Evolutionary conservation across 2,113 vertebrate genomes (phyloP), one percentile per base, ranked within the genome.

Genomic region (Gambusia affinis): DNA sequence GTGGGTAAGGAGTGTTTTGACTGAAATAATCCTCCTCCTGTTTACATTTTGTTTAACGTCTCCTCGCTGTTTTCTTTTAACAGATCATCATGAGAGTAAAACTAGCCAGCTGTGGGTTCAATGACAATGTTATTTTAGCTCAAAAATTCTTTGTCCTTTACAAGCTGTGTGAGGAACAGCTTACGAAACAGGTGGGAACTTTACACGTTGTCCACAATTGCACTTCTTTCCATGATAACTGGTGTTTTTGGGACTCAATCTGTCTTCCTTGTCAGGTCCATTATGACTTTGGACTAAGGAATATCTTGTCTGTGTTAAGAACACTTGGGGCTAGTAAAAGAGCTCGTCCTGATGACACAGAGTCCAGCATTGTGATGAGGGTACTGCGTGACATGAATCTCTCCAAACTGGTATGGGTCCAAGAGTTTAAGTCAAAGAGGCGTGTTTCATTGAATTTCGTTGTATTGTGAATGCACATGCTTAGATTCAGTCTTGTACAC

Each of bases 21-120:
- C 19, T 44, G 24, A 39, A n/a, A 64, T 67, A n/a, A 60, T 62
- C 84, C 64, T 93, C 91, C 80, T 27, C 33, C 33, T 61, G 24
- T 27, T 76, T 2, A 24, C 60, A 6, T 61, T 4, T 24, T 61
- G 31, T 19, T 1, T 33, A 19, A 54, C 22, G n/a, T 3, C 19
- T 66, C 10, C 60, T 15, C 79, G 19, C 44, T 47, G 44, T 1
- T 75, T 84, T 30, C 47, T n/a, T 73, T 75, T 64, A 64, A 44
- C 93, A 96, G 95, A 97, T 97, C 84, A 97, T 97, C 89, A 97
- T 97, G 94, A 93, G 96, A 87, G 96, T 97, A 65, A 97, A 97
- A 80, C 94, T 97, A 70, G 96, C 96, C 85, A 97, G 96, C 75
- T 96, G 95, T 0, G 96, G 96, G 76, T 97, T 97, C 92, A 94